Evolutionary conservation across 2,888 invertebrate species (phyloP).

Genomic region (Leptopilina myrica): DNA sequence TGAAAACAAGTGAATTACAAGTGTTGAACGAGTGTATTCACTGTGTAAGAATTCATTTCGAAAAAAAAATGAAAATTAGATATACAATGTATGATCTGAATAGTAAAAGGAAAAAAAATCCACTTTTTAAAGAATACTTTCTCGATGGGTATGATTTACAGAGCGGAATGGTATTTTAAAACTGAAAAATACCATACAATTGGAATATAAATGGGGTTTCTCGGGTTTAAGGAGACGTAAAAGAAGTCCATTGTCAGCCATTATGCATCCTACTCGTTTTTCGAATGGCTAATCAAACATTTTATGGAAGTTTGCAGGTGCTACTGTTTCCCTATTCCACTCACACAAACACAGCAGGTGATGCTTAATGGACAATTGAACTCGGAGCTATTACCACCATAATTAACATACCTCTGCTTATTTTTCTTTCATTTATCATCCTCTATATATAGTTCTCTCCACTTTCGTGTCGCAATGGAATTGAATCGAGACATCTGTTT

Average conservation of each 20-base stretch:
- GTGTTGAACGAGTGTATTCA: too few species aligned
- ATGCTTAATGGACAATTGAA: constrained; percentile 21
- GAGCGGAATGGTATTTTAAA: constrained; percentile 13
- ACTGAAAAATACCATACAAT: constrained; percentile 14
- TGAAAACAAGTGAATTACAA: too few species aligned
- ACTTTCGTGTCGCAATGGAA: too few species aligned
- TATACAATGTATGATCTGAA: too few species aligned
- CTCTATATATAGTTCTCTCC: too few species aligned
- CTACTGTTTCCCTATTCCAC: constrained; percentile 11
- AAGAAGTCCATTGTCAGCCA: constrained; percentile 13
- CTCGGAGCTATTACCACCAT: neutral
- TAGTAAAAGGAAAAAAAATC: too few species aligned
- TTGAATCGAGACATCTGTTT: too few species aligned
- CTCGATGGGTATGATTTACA: constrained; percentile 1
- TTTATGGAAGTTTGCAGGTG: constrained; percentile 21
- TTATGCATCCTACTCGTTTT: neutral
- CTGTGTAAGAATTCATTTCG: too few species aligned
- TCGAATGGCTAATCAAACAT: constrained; percentile 26
- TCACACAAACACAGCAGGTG: neutral
- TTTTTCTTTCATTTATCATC: too few species aligned
- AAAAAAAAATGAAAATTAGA: too few species aligned
- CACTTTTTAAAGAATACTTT: too few species aligned
- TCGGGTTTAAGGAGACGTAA: neutral
- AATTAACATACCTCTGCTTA: constrained; percentile 6
- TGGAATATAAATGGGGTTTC: constrained; percentile 3